Conservation (phyloP, 2,113 vertebrate genomes). For the Odobenus rosmarus region DNA sequence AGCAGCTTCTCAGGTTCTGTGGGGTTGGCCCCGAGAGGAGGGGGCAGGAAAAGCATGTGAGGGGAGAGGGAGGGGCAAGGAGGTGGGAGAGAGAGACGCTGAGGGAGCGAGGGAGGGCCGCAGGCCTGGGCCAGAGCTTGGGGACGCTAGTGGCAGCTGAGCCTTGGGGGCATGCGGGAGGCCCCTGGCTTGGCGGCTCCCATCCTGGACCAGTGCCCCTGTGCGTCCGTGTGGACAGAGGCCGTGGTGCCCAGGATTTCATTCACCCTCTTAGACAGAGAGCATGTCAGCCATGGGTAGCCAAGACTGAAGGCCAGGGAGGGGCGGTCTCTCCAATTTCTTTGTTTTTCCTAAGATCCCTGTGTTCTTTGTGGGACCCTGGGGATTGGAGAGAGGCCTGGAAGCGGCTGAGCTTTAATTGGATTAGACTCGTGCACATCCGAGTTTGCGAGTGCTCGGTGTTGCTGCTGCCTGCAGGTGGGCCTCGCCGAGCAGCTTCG, state of each 20-base stretch:
- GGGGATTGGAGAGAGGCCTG: not conserved
- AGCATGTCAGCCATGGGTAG: accelerated
- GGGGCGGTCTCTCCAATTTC: not conserved
- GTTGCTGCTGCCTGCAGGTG: accelerated
- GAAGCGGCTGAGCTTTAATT: not conserved
- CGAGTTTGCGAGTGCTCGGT: accelerated
- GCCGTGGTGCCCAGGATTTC: not conserved
- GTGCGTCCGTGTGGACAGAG: accelerated
- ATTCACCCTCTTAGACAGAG: not conserved
- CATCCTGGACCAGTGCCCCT: not conserved
- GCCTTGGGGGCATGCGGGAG: no score
- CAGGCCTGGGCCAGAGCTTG: not conserved
- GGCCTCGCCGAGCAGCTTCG: accelerated
- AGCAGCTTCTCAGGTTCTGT: no score
- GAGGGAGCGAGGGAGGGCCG: not conserved
- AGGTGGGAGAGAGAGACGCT: not conserved
- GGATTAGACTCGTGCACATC: accelerated
- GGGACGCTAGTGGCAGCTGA: accelerated
- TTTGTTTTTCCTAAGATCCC: not conserved
- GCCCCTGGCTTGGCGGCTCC: not conserved
- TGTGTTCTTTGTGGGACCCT: not conserved
- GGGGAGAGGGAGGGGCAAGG: no score
- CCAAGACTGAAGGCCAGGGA: no score
- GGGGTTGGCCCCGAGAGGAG: not conserved
- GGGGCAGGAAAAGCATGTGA: no score